A percentile compares a stretch with the other conserved stretches of the same genome.
phyloP scores from a whole-genome alignment of 2,113 vertebrate genomes.

The Protobothrops mucrosquamatus region DNA sequence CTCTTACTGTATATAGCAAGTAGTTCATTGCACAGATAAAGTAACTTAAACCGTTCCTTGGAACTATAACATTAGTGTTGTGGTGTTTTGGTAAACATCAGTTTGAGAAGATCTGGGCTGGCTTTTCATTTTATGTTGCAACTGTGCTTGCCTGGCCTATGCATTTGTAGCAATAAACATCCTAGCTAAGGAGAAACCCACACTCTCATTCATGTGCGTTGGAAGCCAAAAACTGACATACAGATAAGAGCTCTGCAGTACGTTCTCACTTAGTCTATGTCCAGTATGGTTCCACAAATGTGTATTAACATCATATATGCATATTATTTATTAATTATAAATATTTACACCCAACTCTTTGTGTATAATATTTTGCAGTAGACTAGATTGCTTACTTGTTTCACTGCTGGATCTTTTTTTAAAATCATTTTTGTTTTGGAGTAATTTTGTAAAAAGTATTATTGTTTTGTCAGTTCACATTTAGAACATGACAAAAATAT shows the following conservation, averaged over 20 bases:
- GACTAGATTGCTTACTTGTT: neutral
- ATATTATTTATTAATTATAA: neutral
- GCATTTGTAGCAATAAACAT: neutral
- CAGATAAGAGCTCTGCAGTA: neutral
- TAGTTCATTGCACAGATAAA: neutral
- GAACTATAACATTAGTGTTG: neutral
- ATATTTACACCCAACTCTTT: neutral
- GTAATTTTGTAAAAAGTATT: neutral
- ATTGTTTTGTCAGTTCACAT: neutral
- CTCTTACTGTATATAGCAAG: neutral
- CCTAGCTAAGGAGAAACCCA: neutral
- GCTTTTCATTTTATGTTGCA: neutral
- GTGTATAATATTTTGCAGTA: neutral
- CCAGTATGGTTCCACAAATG: no score
- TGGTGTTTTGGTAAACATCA: neutral
- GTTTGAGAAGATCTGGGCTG: neutral
- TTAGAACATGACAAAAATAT: neutral
- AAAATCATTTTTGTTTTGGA: neutral
- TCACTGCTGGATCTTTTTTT: neutral
- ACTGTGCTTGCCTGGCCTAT: neutral
- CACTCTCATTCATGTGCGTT: neutral
- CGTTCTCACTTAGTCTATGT: neutral
- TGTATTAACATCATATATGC: neutral
- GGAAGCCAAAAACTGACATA: neutral
- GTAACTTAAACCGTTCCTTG: neutral